A percentile compares a stretch with the other conserved stretches of the same genome.
phyloP scores from a whole-genome alignment of 2,113 vertebrate species.

The Semicossyphus pulcher region DNA sequence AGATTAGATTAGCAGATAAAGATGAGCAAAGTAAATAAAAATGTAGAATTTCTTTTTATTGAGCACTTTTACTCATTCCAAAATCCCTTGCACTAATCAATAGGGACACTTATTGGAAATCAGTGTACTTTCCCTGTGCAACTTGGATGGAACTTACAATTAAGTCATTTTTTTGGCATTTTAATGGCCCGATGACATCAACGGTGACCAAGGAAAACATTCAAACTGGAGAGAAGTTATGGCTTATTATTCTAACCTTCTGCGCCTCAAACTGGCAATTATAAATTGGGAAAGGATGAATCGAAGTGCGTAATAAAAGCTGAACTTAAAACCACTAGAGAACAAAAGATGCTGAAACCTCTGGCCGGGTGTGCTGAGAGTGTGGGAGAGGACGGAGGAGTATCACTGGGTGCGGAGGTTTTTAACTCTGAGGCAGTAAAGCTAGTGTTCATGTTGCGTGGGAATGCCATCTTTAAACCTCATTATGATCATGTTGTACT shows the following conservation, averaged over 20 bases:
- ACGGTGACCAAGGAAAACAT: conserved; percentile 80
- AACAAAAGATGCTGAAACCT: conserved; percentile 65
- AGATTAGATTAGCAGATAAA: too few relatives aligned
- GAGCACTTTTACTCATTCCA: conserved; percentile 43
- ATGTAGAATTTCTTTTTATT: too few relatives aligned
- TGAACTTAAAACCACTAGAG: conserved; percentile 66
- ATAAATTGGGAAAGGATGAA: conserved; percentile 79
- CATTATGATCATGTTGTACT: conserved; percentile 36
- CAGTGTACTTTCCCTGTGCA: conserved; percentile 33
- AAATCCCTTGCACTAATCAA: conserved; percentile 47
- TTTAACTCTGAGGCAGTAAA: conserved; percentile 29
- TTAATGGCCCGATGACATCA: conserved; percentile 76
- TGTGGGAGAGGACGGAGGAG: conserved; percentile 55
- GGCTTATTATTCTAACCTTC: conserved; percentile 81
- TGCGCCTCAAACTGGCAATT: conserved; percentile 65
- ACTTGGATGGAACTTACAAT: conserved; percentile 70
- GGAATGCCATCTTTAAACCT: conserved; percentile 66
- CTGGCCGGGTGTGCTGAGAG: conserved; percentile 49
- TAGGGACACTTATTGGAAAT: conserved; percentile 55
- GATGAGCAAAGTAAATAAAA: too few relatives aligned
- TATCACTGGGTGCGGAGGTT: conserved; percentile 45
- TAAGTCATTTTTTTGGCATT: conserved; percentile 75
- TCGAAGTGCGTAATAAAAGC: conserved; percentile 63
- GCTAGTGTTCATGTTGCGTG: conserved; percentile 36
- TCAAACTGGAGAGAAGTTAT: conserved; percentile 51